phyloP scores from a whole-genome alignment of 2,797 vertebrate species.

The Onychomys arenicola region DNA sequence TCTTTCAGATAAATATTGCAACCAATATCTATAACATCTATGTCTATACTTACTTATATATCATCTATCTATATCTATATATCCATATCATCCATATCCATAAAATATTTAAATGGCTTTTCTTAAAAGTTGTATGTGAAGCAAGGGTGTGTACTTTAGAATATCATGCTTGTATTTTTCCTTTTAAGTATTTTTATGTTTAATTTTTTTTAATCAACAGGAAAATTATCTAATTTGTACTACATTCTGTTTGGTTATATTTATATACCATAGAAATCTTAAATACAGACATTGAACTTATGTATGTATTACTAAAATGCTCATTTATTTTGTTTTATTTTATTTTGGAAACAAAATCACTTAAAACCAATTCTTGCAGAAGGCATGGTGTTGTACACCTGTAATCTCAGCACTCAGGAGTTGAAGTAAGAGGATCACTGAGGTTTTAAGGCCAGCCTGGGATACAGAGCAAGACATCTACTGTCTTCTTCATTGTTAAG shows the following conservation, averaged over 20 bases:
- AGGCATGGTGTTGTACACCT: neutral
- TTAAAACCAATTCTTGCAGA: neutral
- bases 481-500: neutral
- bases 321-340: neutral
- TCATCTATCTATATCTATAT: neutral
- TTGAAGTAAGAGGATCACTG: neutral
- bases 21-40: neutral
- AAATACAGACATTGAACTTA: neutral
- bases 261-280: neutral
- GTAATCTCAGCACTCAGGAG: neutral
- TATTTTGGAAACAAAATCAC: neutral
- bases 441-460: neutral
- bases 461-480: neutral
- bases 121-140: neutral
- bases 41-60: neutral
- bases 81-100: neutral
- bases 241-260: neutral
- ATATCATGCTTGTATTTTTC: neutral
- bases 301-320: neutral
- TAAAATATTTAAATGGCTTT: neutral
- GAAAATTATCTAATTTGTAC: neutral
- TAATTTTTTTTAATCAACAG: neutral
- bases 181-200: neutral
- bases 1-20: neutral
- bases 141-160: neutral